Conservation (phyloP, 2,888 invertebrate species). For the Brachyopa scutellaris region DNA sequence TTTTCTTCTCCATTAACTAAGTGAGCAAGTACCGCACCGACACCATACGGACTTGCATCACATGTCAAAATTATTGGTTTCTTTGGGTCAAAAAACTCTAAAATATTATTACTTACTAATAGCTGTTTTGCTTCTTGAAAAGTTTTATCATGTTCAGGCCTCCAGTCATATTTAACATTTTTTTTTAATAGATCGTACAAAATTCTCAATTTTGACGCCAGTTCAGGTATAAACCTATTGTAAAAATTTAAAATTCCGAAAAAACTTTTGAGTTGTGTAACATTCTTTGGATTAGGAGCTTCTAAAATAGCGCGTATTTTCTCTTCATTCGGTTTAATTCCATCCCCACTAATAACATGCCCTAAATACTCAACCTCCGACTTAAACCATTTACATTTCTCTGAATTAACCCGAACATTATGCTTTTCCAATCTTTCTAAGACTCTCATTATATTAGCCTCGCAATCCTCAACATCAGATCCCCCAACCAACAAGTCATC, state of each 20-base stretch:
- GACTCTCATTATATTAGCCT: slow-evolving; percentile 4
- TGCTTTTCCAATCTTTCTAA: slow-evolving; percentile 14
- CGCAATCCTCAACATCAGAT: slow-evolving; percentile 26
- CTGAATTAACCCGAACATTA: slow-evolving; percentile 8
- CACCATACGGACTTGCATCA: slow-evolving; percentile 47
- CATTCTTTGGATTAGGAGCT: slow-evolving; percentile 57
- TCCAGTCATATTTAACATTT: slow-evolving; percentile 59
- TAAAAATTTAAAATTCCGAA: slow-evolving; percentile 63
- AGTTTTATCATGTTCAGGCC: slow-evolving; percentile 10
- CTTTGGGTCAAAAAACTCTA: slow-evolving; percentile 48
- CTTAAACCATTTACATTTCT: slow-evolving; percentile 48
- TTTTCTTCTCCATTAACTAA: slow-evolving; percentile 44
- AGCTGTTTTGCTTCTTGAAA: slow-evolving; percentile 43
- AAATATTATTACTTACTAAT: slow-evolving; percentile 23
- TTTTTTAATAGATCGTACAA: slow-evolving; percentile 69
- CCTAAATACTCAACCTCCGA: slow-evolving; percentile 43
- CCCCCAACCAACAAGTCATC: slow-evolving; percentile 44
- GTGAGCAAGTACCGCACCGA: slow-evolving; percentile 45
- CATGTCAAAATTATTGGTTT: slow-evolving; percentile 42
- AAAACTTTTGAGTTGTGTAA: slow-evolving; percentile 56
- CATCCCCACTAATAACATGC: slow-evolving; percentile 25
- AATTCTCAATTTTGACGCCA: slow-evolving; percentile 46
- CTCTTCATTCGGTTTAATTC: slow-evolving; percentile 41
- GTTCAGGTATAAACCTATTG: slow-evolving; percentile 46
- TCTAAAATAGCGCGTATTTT: slow-evolving; percentile 56